Evolutionary conservation across 2,797 vertebrate genomes (phyloP).

Genomic region (Zalophus californianus): DNA sequence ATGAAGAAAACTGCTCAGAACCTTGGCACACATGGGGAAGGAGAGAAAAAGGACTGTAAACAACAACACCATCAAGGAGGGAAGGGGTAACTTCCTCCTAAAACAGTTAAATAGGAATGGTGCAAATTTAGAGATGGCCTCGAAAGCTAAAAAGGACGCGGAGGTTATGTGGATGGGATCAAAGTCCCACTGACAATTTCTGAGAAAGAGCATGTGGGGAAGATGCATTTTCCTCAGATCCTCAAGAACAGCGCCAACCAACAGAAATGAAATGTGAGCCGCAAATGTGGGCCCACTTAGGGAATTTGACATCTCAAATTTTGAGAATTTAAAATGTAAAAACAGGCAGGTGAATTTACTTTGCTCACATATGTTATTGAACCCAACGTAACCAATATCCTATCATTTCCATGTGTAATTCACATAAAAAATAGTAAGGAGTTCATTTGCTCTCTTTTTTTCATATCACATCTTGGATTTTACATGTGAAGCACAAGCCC

Average conservation of each 20-base stretch:
- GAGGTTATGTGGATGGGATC: neutral
- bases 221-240: neutral
- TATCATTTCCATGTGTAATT: neutral
- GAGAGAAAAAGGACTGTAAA: neutral
- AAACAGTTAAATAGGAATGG: neutral
- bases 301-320: conserved; percentile 13
- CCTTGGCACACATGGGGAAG: neutral
- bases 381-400: neutral
- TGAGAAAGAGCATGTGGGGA: neutral
- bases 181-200: neutral
- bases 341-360: conserved; percentile 3
- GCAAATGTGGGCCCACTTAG: neutral
- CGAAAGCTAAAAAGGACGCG: neutral
- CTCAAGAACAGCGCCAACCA: neutral
- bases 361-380: conserved; percentile 32
- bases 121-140: neutral
- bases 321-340: conserved; percentile 29
- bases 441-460: conserved; percentile 11
- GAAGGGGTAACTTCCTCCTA: neutral
- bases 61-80: neutral
- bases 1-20: conserved; percentile 2
- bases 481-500: neutral
- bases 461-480: neutral
- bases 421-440: neutral
- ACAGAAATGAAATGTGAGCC: neutral